A percentile compares a stretch with the other conserved stretches of the same genome.
Conservation (phyloP, 92 coral and sea anemone species). For the Phenganax stokvisi region DNA sequence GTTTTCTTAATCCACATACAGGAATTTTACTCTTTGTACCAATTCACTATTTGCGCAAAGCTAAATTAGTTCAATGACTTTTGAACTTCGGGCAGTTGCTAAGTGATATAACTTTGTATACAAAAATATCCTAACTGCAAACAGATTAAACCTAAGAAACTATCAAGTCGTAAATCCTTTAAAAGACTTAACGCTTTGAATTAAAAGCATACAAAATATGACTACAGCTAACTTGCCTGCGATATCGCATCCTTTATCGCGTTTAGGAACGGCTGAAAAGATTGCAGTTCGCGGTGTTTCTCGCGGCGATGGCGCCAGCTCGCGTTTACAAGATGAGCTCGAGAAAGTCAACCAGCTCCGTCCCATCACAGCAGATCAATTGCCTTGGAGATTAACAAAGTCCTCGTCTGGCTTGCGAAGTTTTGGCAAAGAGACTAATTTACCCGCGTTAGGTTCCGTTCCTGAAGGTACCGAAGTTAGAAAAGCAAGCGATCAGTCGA, state of each 20-base stretch:
- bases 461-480: slow-evolving; percentile 97
- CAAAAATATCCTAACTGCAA: background rate
- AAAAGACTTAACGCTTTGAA: too few species aligned
- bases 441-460: slow-evolving; percentile 60
- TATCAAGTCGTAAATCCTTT: background rate
- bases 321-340: slow-evolving; percentile 69
- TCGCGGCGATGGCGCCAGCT: slow-evolving; percentile 65
- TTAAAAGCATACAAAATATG: slow-evolving; percentile 38
- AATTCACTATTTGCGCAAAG: background rate
- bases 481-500: slow-evolving; percentile 74
- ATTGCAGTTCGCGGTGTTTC: slow-evolving; percentile 83
- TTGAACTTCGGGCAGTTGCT: slow-evolving; percentile 18
- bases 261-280: slow-evolving; percentile 65
- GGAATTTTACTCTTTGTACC: too few species aligned
- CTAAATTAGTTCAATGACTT: slow-evolving; percentile 7
- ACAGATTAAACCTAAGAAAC: slow-evolving; percentile 1
- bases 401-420: slow-evolving; percentile 61
- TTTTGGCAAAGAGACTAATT: slow-evolving; percentile 42
- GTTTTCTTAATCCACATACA: too few species aligned
- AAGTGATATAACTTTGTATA: slow-evolving; percentile 24
- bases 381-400: slow-evolving; percentile 89
- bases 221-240: slow-evolving; percentile 92
- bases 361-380: slow-evolving; percentile 95
- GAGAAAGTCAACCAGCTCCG: slow-evolving; percentile 66
- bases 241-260: slow-evolving; percentile 76